phyloP scores from a whole-genome alignment of 2,797 vertebrate genomes.

The Hoplostethus atlanticus region DNA sequence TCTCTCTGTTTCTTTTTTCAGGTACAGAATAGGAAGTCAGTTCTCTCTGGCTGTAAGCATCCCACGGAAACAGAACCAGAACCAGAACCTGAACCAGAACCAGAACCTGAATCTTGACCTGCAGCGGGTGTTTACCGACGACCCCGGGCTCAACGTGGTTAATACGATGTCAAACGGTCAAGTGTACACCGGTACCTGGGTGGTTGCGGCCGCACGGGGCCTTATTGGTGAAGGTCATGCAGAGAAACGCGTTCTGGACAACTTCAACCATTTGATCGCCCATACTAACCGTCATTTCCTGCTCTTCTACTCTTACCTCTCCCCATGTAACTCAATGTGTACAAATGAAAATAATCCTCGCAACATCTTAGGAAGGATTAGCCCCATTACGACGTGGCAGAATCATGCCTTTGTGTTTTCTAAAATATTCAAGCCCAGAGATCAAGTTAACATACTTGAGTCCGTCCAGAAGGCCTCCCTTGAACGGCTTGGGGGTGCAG shows the following conservation, averaged over 20 bases:
- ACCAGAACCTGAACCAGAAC: too few relatives aligned
- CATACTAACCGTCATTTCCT: background rate
- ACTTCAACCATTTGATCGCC: background rate
- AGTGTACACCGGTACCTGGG: constrained; percentile 19
- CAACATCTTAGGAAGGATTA: constrained; percentile 4
- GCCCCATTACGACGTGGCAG: background rate
- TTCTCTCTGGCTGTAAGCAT: constrained; percentile 39
- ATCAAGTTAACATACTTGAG: too few relatives aligned
- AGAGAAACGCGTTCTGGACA: constrained; percentile 13
- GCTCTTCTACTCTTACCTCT: constrained; percentile 19
- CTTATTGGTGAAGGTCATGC: constrained; percentile 1
- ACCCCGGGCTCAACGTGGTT: too few relatives aligned
- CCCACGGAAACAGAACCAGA: background rate
- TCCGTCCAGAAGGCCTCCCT: too few relatives aligned
- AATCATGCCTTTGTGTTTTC: constrained; percentile 39
- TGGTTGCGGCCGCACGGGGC: constrained; percentile 25
- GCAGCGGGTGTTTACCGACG: too few relatives aligned
- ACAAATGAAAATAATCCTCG: rapidly evolving
- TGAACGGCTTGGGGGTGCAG: too few relatives aligned
- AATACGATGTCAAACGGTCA: background rate
- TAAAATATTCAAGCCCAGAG: background rate
- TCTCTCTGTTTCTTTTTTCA: constrained; percentile 13
- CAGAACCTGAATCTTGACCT: too few relatives aligned
- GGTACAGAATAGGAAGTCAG: constrained; percentile 15
- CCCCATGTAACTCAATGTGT: constrained; percentile 12